These are phyloP conservation scores for Nerophis ophidion DNA, from an alignment of 2,113 vertebrate genomes.

Conservation along the genomic window DNA sequence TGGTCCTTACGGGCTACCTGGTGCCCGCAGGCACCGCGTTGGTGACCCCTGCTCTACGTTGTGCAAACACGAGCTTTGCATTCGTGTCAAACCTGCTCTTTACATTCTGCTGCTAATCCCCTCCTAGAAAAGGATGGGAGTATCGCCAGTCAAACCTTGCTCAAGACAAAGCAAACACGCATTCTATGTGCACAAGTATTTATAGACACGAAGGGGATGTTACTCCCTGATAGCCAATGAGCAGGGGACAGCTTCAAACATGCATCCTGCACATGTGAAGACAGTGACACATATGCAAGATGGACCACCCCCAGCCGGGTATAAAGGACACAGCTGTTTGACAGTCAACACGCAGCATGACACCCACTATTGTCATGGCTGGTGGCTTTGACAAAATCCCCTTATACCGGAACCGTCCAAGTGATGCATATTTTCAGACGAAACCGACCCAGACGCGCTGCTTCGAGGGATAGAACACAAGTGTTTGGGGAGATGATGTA, in stretches of 20 bases:
- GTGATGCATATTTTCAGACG: not conserved
- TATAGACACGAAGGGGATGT: constrained; percentile 26
- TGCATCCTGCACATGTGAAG: constrained; percentile 18
- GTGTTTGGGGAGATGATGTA: not conserved
- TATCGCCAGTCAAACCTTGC: constrained; percentile 44
- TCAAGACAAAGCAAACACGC: constrained; percentile 23
- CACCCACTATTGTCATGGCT: constrained; percentile 10
- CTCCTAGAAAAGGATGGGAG: not conserved
- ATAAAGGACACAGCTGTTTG: constrained; percentile 4
- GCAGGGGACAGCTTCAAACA: constrained; percentile 7
- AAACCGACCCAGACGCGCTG: not conserved
- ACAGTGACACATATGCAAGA: not conserved
- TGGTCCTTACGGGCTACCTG: too few species aligned
- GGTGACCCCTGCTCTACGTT: too few species aligned
- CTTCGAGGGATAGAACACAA: constrained; percentile 4
- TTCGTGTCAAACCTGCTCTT: constrained; percentile 43
- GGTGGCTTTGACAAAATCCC: constrained; percentile 1
- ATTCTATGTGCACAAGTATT: constrained; percentile 32
- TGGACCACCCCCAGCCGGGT: not conserved
- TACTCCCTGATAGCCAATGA: constrained; percentile 2
- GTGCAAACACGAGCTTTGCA: constrained; percentile 43
- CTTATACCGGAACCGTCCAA: constrained; percentile 7
- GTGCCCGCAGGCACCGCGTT: too few species aligned
- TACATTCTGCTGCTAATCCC: constrained; percentile 47
- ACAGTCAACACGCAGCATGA: constrained; percentile 6